Base-by-base conservation (phyloP, 2,113 vertebrate species). In the Cavia porcellus region DNA sequence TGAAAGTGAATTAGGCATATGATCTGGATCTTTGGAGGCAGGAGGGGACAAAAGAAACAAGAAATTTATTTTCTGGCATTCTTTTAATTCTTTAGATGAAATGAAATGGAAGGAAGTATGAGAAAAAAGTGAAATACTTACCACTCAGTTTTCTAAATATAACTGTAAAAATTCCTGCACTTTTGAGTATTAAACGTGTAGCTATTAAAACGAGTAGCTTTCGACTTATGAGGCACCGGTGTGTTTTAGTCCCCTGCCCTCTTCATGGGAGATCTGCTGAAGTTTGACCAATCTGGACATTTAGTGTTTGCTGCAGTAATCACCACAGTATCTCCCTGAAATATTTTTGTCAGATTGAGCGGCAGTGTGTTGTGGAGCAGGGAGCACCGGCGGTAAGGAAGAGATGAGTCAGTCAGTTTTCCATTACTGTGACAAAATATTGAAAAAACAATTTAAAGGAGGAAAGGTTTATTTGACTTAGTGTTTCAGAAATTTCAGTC, bases 111-210 rank as follows among this genome's bases (percentile, higher is more conserved):
- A 80, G 61, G 57, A 86, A 94, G 66, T 68, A 35, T 52, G n/a
- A 83, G 59, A 64, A 64, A 80, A 83, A 59, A 92, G 81, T 77
- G 57, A 92, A 79, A 35, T 24, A 68, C 12, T 81, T 90, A 87
- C 45, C 70, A 74, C 30, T 45, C 15, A n/a, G 3, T 84, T 93
- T 85, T 85, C 62, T 61, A 45, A 74, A 74, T 81, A 24, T 47
- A 81, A 32, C 47, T 93, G 77, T 20, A 47, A 0, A 57, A 93
- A 42, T 64, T 30, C 30, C 25, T 0, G 0, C 64, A 35, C 12
- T 83, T 35, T 83, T 64, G 62, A 30, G 38, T 14, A 35, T 88
- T 28, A 57, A 85, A 30, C 15, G 6, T 38, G 20, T 3, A 86
- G 20, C n/a, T 38, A 0, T 55, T 13, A 61, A 77, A 62, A 74